Evolutionary conservation across 2,113 vertebrate species (phyloP), one percentile per base, ranked within the genome.

Genomic region (Eolophus roseicapilla): DNA sequence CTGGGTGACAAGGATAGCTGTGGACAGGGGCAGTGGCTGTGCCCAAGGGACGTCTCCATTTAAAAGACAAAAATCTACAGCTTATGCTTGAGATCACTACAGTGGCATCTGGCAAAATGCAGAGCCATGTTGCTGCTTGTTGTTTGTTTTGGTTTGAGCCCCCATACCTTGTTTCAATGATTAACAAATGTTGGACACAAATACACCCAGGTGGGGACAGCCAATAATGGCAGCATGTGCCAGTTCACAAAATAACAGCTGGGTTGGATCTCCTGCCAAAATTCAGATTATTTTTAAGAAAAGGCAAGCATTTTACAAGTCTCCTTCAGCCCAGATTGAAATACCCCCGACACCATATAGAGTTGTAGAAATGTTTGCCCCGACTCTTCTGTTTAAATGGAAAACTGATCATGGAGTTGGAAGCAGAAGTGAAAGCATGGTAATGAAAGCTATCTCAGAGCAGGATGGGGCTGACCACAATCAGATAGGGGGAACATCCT

Each of bases 1-100:
- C 92, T 12, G 76, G 74, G 39, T 97, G 96, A 97, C 92, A 94
- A 97, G 96, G 96, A 97, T 97, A 43, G 93, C 96, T 93, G 86
- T 96, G 95, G 96, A 96, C 96, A 97, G 95, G 93, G 96, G 88
- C 96, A 91, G 53, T 94, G 91, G 31, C 95, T 93, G 91, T 39
- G 96, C 96, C 96, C 95, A 95, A 76, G 95, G 96, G 96, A 96
- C 33, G 1, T n/a, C 86, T 95, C 96, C 95, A 53, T 91, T 94
- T 89, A 85, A 91, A 50, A 92, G 95, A 97, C 90, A 94, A 95
- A 96, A 97, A 93, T 91, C 95, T 96, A 91, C 96, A 96, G 88
- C 96, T 97, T 95, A 95, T 97, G 95, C 81, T 95, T 74, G 81
- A 95, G 84, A 95, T 96, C 96, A 95, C 70, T 81, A 71, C 83